A percentile compares a stretch with the other conserved stretches of the same genome.
Conservation (phyloP, 2,113 vertebrate species). For the Sinocyclocheilus maitianheensis region DNA sequence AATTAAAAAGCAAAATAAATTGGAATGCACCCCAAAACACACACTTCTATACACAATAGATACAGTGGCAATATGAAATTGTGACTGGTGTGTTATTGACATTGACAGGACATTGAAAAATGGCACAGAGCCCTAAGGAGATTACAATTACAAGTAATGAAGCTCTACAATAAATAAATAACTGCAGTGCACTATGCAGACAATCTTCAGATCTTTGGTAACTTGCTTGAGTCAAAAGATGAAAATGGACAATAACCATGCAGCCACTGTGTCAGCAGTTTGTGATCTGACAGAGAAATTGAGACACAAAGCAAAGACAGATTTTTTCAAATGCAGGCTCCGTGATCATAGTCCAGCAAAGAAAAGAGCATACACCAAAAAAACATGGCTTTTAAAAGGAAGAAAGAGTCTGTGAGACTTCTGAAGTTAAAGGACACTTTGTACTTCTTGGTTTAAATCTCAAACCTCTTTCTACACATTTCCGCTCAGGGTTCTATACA, state of each 20-base stretch:
- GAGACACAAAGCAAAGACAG: not conserved
- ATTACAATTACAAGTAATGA: not conserved
- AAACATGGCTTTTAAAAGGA: not conserved
- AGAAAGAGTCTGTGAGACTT: not conserved
- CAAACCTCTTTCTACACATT: not conserved
- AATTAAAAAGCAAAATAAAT: not conserved
- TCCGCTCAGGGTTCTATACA: slow-evolving; percentile 9
- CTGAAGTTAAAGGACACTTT: slow-evolving; percentile 14
- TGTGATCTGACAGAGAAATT: too few relatives aligned
- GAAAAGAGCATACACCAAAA: not conserved
- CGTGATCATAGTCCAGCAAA: not conserved
- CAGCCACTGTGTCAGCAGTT: not conserved
- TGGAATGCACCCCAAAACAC: not conserved
- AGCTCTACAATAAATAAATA: not conserved
- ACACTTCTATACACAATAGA: not conserved
- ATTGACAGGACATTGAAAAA: not conserved
- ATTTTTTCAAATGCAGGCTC: not conserved
- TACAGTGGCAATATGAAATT: not conserved
- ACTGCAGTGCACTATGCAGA: not conserved
- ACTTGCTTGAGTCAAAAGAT: not conserved
- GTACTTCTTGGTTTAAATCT: not conserved
- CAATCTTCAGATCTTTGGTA: not conserved
- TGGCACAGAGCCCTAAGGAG: not conserved
- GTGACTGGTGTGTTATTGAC: not conserved
- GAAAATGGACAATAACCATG: not conserved